These are phyloP conservation scores for Cantharis flavilabris DNA, from an alignment of 2,888 invertebrate species.

Conservation along the genomic window DNA sequence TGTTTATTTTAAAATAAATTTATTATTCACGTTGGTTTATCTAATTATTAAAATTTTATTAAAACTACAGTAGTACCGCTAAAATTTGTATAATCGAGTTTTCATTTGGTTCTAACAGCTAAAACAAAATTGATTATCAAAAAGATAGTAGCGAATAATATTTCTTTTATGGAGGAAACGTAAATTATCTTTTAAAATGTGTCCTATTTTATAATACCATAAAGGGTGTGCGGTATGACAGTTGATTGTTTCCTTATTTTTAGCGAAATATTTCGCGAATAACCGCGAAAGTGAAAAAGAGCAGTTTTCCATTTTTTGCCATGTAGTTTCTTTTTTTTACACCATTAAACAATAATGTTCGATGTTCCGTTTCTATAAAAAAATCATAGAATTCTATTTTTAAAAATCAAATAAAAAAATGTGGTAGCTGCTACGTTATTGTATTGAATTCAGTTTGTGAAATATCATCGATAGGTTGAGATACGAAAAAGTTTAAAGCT, in stretches of 20 bases:
- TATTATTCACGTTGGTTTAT: not conserved
- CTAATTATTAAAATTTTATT: not conserved
- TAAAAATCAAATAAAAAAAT: not conserved
- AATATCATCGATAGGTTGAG: not conserved
- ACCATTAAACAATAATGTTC: slow-evolving; percentile 5
- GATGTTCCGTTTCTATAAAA: not conserved
- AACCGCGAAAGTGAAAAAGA: slow-evolving; percentile 2
- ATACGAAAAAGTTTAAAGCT: not conserved
- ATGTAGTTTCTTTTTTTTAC: slow-evolving; percentile 6
- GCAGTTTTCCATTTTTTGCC: slow-evolving; percentile 5
- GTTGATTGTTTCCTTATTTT: slow-evolving; percentile 19
- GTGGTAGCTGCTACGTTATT: not conserved
- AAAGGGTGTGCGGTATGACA: slow-evolving; percentile 14
- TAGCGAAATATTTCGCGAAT: not conserved
- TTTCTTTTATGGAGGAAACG: not conserved
- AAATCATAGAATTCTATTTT: not conserved
- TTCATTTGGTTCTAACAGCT: not conserved
- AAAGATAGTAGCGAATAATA: not conserved
- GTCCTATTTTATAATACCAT: slow-evolving; percentile 6
- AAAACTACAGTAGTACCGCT: not conserved
- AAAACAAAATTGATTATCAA: not conserved
- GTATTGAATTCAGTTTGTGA: not conserved
- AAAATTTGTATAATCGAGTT: not conserved
- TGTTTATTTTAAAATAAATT: not conserved
- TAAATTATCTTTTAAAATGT: not conserved